Evolutionary conservation across 2,113 vertebrate species (phyloP).

Genomic region (Gopherus evgoodei): DNA sequence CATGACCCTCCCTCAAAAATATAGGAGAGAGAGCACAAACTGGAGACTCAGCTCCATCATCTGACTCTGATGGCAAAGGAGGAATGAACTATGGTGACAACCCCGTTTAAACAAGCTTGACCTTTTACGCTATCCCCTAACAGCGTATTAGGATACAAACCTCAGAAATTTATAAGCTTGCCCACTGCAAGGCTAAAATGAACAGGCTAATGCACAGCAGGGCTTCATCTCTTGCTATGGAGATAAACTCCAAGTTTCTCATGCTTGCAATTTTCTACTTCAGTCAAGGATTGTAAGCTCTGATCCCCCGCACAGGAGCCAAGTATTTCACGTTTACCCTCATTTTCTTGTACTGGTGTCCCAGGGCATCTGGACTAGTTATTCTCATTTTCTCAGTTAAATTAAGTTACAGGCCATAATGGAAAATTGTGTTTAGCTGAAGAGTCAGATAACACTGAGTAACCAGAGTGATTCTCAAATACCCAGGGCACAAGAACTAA

Average conservation of each 20-base stretch:
- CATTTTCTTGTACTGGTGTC: background rate
- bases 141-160: background rate
- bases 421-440: background rate
- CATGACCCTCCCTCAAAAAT: background rate
- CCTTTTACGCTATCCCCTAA: background rate
- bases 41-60: rapidly evolving
- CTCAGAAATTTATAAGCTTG: background rate
- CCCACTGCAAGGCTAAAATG: background rate
- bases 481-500: background rate
- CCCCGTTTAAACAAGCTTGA: background rate
- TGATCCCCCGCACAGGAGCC: background rate
- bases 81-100: background rate
- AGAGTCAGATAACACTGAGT: constrained; percentile 11
- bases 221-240: background rate
- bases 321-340: background rate
- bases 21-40: rapidly evolving
- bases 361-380: background rate
- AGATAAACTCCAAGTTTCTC: rapidly evolving
- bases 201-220: background rate
- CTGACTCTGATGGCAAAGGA: background rate
- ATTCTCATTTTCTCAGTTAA: background rate
- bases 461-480: background rate
- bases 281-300: background rate
- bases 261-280: background rate
- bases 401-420: constrained; percentile 8